phyloP scores from a whole-genome alignment of 2,113 vertebrate genomes.

The Oxyura jamaicensis region DNA sequence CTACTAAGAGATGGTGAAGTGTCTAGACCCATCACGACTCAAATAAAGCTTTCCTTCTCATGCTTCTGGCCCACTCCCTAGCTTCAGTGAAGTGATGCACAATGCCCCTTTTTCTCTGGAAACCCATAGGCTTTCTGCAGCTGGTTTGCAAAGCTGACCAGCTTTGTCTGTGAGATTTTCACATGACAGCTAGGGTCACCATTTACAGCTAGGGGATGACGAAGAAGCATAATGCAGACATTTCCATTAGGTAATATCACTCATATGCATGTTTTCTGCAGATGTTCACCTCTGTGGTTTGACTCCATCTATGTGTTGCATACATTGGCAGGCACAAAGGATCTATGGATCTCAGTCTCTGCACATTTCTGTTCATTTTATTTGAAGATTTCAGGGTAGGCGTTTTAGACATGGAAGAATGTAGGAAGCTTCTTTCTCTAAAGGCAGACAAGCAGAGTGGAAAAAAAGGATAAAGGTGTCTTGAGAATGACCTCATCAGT shows the following conservation, averaged over 20 bases:
- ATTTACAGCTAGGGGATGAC: background rate
- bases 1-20: background rate
- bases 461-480: background rate
- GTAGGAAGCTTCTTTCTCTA: background rate
- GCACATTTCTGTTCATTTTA: background rate
- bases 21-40: background rate
- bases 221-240: background rate
- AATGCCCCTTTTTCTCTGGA: background rate
- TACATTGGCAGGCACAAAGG: background rate
- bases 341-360: background rate
- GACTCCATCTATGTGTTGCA: background rate
- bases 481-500: background rate
- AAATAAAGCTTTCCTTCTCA: background rate
- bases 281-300: background rate
- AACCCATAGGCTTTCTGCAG: background rate
- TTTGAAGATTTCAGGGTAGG: background rate
- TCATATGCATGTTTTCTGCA: background rate
- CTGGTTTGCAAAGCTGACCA: background rate
- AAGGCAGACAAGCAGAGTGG: background rate
- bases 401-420: background rate
- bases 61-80: background rate
- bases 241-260: background rate
- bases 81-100: background rate
- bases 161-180: background rate
- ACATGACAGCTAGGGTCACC: background rate